phyloP scores from a whole-genome alignment of 2,113 vertebrate species.

The Onychorhynchus coronatus region DNA sequence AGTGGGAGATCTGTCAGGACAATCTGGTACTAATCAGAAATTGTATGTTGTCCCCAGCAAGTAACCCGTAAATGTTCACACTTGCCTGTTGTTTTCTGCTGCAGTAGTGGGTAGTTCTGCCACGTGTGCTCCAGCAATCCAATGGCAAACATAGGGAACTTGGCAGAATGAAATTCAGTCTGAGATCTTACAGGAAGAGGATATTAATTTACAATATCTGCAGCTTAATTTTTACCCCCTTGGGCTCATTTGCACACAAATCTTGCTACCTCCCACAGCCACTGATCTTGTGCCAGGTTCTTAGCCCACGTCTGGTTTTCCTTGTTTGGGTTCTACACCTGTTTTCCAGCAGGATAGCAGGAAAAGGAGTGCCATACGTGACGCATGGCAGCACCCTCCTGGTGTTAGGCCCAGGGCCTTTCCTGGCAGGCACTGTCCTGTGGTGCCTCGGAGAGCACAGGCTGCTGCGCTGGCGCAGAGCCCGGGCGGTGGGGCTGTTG shows the following conservation, averaged over 20 bases:
- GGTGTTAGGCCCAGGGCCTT: not conserved
- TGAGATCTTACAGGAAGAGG: not conserved
- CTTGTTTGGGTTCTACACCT: not conserved
- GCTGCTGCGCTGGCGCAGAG: not conserved
- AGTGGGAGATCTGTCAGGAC: not conserved
- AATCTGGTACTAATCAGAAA: not conserved
- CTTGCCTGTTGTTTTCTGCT: not conserved
- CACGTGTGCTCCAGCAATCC: not conserved
- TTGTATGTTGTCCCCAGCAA: not conserved
- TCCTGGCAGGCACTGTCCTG: not conserved
- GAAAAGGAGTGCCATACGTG: not conserved
- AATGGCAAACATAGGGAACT: not conserved
- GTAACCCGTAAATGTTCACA: not conserved
- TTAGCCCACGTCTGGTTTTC: not conserved
- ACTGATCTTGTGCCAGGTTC: not conserved
- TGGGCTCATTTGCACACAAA: accelerated
- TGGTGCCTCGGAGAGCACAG: not conserved
- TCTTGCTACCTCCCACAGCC: not conserved
- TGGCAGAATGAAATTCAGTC: not conserved
- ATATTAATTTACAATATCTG: not conserved
- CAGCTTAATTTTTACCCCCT: not conserved
- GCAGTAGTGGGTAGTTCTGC: not conserved
- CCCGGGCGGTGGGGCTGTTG: not conserved
- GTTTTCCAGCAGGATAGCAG: not conserved
- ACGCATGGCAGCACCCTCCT: not conserved